Evolutionary conservation across 2,797 vertebrate species (phyloP).

Genomic region (Meriones psammophilus): DNA sequence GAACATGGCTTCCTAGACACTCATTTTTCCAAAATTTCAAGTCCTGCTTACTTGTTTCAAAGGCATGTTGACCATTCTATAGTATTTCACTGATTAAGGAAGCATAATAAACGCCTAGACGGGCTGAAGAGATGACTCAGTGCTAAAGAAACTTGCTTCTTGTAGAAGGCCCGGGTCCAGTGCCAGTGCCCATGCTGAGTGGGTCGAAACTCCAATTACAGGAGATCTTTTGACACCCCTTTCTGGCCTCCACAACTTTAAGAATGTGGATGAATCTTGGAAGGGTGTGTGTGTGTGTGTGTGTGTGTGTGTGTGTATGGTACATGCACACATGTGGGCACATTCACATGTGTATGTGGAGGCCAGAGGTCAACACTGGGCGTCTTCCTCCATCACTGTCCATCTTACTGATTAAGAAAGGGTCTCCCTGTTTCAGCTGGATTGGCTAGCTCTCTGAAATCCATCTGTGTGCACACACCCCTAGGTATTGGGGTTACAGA

Average conservation of each 20-base stretch:
- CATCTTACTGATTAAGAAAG: background rate
- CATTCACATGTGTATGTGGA: background rate
- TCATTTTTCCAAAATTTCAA: conserved; percentile 24
- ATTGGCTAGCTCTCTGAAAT: background rate
- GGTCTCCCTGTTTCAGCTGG: background rate
- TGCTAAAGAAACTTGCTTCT: background rate
- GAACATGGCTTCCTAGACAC: background rate
- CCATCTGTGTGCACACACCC: background rate
- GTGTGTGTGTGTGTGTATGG: background rate
- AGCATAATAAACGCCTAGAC: background rate
- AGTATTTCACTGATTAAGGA: background rate
- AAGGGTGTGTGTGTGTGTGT: background rate
- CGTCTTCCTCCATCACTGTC: background rate
- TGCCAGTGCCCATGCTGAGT: background rate
- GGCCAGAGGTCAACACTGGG: background rate
- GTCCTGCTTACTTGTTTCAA: background rate
- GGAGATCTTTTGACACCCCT: background rate
- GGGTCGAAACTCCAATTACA: background rate
- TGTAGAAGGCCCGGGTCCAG: background rate
- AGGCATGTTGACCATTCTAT: background rate
- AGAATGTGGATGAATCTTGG: background rate
- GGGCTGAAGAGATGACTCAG: background rate
- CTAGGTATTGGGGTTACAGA: background rate
- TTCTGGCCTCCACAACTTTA: background rate
- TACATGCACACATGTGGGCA: background rate